Percentiles rank a stretch among this genome's conserved stretches.
Conservation (phyloP, 1,140 invertebrate genomes). For the Phocides pigmalion region DNA sequence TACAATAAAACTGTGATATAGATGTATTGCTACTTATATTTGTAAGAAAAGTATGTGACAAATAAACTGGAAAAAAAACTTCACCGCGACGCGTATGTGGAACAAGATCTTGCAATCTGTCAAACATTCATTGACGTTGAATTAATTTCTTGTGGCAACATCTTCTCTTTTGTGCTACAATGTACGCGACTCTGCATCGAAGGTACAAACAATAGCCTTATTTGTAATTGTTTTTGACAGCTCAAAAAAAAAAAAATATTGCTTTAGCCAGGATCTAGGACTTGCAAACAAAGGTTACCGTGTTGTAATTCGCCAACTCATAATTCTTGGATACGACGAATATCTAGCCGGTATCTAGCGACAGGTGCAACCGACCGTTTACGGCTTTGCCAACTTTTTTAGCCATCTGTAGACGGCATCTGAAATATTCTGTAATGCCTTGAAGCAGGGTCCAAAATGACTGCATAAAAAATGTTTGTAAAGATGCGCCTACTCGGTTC, state of each 20-base stretch:
- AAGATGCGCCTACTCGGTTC: conserved; percentile 67
- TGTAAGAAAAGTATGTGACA: neutral
- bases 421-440: conserved; percentile 59
- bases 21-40: neutral
- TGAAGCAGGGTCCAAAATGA: conserved; percentile 55
- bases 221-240: conserved; percentile 4
- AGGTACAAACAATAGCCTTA: conserved; percentile 1
- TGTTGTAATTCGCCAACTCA: conserved; percentile 28
- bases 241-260: neutral
- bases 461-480: conserved; percentile 53
- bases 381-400: conserved; percentile 64
- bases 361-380: conserved; percentile 72
- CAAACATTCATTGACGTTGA: conserved; percentile 17
- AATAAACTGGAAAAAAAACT: neutral
- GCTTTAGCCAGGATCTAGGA: neutral
- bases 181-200: neutral
- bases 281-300: neutral
- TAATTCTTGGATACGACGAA: conserved; percentile 37
- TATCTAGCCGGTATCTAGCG: conserved; percentile 58
- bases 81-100: conserved; percentile 2
- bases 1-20: no score
- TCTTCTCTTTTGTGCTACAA: neutral
- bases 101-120: conserved; percentile 22
- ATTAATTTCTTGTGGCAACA: conserved; percentile 16
- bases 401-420: conserved; percentile 37